Conservation (phyloP, 2,797 vertebrate genomes). For the Acipenser oxyrinchus region DNA sequence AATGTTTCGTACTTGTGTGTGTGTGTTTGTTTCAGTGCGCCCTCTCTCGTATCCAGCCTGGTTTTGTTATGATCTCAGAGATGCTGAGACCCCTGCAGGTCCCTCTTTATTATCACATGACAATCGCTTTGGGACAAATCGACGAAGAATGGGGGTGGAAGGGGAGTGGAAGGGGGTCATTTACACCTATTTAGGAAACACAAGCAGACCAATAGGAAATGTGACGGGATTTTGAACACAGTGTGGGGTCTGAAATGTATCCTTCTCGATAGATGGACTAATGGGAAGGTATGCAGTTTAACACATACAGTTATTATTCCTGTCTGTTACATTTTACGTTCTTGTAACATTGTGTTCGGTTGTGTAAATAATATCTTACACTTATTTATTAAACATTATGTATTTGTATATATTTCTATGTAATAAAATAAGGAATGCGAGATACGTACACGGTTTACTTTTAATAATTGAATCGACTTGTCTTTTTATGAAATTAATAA, state of each 20-base stretch:
- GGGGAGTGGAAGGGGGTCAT: not conserved
- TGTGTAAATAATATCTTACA: no score
- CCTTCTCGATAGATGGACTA: slow-evolving; percentile 15
- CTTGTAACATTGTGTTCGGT: no score
- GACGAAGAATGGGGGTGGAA: slow-evolving; percentile 27
- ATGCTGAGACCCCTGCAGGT: slow-evolving; percentile 70
- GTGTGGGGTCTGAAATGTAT: slow-evolving; percentile 24
- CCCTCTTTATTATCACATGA: slow-evolving; percentile 75
- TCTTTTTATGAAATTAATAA: no score
- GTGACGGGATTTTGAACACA: slow-evolving; percentile 7
- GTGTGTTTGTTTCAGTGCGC: slow-evolving; percentile 39
- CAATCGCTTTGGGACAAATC: slow-evolving; percentile 63
- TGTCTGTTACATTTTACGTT: no score
- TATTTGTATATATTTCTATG: no score
- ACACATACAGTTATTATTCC: no score
- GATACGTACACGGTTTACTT: no score
- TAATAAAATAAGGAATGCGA: no score
- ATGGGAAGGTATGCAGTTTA: slow-evolving; percentile 15
- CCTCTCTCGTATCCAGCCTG: slow-evolving; percentile 42
- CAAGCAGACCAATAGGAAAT: slow-evolving; percentile 31
- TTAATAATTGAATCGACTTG: no score
- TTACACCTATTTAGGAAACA: slow-evolving; percentile 29
- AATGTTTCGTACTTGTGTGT: slow-evolving; percentile 34
- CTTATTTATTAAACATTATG: no score
- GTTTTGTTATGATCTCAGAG: slow-evolving; percentile 75